Evolutionary conservation across 2,113 vertebrate genomes (phyloP).

Genomic region (Lutjanus erythropterus): DNA sequence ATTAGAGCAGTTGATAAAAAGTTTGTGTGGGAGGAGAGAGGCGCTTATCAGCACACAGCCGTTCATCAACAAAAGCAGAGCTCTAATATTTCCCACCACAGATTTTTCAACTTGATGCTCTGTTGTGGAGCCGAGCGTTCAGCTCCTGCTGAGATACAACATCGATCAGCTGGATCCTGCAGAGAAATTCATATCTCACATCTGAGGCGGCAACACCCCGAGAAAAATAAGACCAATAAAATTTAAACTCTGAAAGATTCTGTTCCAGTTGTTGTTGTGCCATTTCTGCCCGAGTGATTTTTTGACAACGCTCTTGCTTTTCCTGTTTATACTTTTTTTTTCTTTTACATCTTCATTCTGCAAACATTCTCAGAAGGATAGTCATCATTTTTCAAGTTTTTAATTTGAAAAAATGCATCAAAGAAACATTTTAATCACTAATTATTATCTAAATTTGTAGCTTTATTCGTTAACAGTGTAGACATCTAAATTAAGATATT

Average conservation of each 20-base stretch:
- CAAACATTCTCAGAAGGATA: neutral
- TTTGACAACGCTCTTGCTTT: neutral
- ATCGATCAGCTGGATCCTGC: slow-evolving; percentile 26
- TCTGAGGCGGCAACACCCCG: neutral
- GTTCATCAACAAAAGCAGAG: slow-evolving; percentile 6
- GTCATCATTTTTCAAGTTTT: no score
- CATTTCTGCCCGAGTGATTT: neutral
- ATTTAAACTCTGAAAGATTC: no score
- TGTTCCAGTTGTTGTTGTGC: no score
- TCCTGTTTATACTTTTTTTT: neutral
- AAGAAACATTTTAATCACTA: no score
- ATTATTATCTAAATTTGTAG: no score
- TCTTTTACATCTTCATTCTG: neutral
- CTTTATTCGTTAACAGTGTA: no score
- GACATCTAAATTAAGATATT: no score
- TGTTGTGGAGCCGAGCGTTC: neutral
- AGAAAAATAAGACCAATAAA: neutral
- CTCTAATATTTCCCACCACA: neutral
- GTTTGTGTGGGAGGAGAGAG: neutral
- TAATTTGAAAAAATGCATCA: no score
- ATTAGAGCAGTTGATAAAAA: neutral
- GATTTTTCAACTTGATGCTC: slow-evolving; percentile 1
- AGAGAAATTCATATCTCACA: neutral
- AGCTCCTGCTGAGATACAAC: neutral
- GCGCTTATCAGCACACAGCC: fast-evolving